Evolutionary conservation across 2,113 vertebrate species (phyloP).

Genomic region (Cardinalis cardinalis): DNA sequence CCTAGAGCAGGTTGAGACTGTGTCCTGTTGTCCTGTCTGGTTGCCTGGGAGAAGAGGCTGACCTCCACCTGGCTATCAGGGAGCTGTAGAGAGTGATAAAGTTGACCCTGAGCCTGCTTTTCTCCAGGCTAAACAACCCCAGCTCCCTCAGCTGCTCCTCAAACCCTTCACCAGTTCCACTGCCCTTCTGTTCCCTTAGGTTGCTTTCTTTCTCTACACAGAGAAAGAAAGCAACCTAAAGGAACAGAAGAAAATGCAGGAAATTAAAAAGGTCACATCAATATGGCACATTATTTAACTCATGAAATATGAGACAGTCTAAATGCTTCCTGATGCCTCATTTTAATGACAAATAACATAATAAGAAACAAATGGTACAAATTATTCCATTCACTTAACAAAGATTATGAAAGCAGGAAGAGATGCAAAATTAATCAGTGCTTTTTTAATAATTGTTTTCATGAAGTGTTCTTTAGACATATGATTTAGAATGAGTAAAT

Average conservation of each 20-base stretch:
- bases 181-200: too few relatives aligned
- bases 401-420: conserved; percentile 33
- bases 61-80: neutral
- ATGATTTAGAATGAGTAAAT: neutral
- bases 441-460: neutral
- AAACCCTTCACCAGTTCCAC: neutral
- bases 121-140: neutral
- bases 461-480: neutral
- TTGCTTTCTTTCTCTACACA: accelerated
- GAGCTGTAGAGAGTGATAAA: neutral
- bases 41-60: neutral
- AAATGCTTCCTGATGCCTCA: conserved; percentile 26
- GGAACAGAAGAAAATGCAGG: neutral
- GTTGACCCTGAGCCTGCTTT: accelerated
- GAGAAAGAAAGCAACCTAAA: neutral
- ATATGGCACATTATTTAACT: neutral
- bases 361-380: conserved; percentile 35
- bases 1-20: neutral
- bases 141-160: neutral
- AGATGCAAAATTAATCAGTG: conserved; percentile 23
- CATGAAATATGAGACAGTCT: neutral
- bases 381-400: conserved; percentile 31
- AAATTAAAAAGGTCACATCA: conserved; percentile 35
- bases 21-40: neutral
- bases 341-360: conserved; percentile 43